phyloP scores from a whole-genome alignment of 2,797 vertebrate species.

The Bryconaethiops microstoma region DNA sequence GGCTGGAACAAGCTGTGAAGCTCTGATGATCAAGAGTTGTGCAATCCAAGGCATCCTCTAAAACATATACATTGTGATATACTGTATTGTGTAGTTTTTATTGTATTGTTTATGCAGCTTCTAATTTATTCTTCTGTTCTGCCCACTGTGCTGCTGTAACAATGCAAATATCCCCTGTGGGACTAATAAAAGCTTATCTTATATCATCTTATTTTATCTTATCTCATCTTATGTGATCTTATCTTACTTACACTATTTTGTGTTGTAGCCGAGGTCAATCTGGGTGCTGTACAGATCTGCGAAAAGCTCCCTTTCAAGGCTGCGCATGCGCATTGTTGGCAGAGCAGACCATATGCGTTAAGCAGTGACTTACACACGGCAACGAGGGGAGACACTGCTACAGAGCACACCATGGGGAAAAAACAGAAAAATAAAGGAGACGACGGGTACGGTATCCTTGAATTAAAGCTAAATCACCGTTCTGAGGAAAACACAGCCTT shows the following conservation, averaged over 20 bases:
- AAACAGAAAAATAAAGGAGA: slow-evolving; percentile 81
- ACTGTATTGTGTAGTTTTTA: no score
- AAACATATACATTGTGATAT: background rate
- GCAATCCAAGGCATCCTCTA: background rate
- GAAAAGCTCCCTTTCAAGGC: background rate
- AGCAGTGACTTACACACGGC: slow-evolving; percentile 40
- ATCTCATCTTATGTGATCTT: no score
- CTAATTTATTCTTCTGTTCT: no score
- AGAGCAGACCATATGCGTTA: slow-evolving; percentile 56
- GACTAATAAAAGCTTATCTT: no score
- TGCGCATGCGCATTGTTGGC: slow-evolving; percentile 54
- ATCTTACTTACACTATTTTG: background rate
- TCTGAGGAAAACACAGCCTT: background rate
- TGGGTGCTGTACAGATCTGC: background rate
- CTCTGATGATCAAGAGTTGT: background rate
- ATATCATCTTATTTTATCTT: no score
- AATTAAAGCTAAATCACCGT: background rate
- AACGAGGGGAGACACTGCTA: slow-evolving; percentile 47
- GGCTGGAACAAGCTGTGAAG: background rate
- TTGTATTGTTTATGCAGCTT: no score
- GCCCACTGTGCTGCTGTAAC: no score
- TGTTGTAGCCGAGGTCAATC: background rate
- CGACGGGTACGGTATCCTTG: slow-evolving; percentile 70
- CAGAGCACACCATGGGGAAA: slow-evolving; percentile 73
- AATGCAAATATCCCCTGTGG: no score